Conservation (phyloP, 2,797 vertebrate genomes). For the Hyperoplus immaculatus region DNA sequence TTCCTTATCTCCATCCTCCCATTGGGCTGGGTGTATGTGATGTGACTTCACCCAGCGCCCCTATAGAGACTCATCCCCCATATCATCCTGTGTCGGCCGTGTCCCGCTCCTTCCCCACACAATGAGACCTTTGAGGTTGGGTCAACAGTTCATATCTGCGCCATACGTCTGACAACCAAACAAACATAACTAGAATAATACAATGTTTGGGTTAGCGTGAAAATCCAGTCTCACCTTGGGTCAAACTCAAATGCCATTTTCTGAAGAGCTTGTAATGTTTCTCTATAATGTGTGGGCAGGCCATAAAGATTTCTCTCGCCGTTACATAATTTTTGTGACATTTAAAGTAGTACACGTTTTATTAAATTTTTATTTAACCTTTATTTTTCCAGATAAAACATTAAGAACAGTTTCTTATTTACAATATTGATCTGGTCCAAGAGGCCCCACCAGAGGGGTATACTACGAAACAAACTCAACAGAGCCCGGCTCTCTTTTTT, state of each 20-base stretch:
- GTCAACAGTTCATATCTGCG: constrained; percentile 33
- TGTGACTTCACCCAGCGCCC: constrained; percentile 37
- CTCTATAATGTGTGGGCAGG: neutral
- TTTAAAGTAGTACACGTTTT: too few relatives aligned
- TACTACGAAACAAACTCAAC: too few relatives aligned
- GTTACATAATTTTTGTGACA: too few relatives aligned
- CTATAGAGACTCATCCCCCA: constrained; percentile 35
- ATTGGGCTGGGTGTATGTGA: constrained; percentile 26
- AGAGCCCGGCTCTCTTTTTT: too few relatives aligned
- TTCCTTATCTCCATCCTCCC: constrained; percentile 66
- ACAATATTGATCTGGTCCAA: too few relatives aligned
- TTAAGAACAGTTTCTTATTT: too few relatives aligned
- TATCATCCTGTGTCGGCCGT: constrained; percentile 47
- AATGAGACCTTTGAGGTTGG: constrained; percentile 46
- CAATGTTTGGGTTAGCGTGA: constrained; percentile 14
- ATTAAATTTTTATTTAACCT: too few relatives aligned
- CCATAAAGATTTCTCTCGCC: neutral
- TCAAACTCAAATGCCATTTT: constrained; percentile 23
- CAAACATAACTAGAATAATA: constrained; percentile 26
- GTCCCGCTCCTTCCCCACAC: constrained; percentile 31
- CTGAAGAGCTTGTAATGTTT: neutral
- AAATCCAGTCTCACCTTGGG: constrained; percentile 25
- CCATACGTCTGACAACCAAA: constrained; percentile 30
- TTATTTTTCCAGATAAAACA: too few relatives aligned
- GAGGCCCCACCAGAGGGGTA: too few relatives aligned